These are phyloP conservation scores for Tadarida brasiliensis DNA, from an alignment of 2,797 vertebrate genomes.

Conservation along the genomic window DNA sequence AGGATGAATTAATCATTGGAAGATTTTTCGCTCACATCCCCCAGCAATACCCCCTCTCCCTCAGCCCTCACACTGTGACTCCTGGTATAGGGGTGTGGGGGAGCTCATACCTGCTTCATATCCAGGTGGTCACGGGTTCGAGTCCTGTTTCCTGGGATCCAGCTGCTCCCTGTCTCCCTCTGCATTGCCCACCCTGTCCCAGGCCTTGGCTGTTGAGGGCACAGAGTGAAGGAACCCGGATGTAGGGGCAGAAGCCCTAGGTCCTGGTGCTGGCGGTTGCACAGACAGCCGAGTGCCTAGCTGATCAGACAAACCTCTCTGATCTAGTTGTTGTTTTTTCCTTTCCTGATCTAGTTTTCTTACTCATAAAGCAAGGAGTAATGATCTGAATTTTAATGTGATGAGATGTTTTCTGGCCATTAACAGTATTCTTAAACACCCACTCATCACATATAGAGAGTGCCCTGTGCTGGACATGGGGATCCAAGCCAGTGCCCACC, in stretches of 20 bases:
- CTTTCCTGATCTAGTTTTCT: background rate
- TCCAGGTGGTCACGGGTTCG: background rate
- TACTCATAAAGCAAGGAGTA: background rate
- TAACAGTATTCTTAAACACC: constrained; percentile 48
- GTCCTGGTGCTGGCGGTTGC: background rate
- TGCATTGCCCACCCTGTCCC: background rate
- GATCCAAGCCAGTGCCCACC: background rate
- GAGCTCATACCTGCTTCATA: background rate
- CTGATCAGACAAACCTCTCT: background rate
- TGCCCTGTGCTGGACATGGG: too few relatives aligned
- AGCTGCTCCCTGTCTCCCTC: background rate
- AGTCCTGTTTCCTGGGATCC: background rate
- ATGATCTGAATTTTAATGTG: background rate
- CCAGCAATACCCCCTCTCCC: background rate
- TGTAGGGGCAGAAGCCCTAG: background rate
- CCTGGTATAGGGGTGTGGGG: too few relatives aligned
- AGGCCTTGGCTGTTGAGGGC: background rate
- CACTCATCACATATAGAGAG: background rate
- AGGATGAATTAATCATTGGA: background rate
- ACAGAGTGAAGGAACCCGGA: background rate
- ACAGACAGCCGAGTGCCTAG: background rate
- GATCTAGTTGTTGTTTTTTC: background rate
- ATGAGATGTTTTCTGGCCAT: background rate
- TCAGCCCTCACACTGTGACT: background rate
- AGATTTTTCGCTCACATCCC: background rate